phyloP scores from a whole-genome alignment of 2,888 invertebrate genomes.

The Ethmia dodecea region DNA sequence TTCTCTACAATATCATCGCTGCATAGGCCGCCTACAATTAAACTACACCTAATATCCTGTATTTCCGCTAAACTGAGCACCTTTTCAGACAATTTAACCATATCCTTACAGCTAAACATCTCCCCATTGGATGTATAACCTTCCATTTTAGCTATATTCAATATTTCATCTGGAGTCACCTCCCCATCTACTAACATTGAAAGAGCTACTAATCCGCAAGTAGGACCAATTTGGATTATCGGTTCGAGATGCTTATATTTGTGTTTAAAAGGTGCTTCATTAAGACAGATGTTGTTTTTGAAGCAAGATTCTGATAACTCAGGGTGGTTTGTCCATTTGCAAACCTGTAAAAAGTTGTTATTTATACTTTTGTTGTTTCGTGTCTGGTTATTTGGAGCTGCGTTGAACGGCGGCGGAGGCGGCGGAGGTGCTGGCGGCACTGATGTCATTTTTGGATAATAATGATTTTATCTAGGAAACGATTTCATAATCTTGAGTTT shows the following conservation, averaged over 20 bases:
- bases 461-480: too few species aligned
- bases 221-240: constrained; percentile 79
- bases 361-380: too few species aligned
- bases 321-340: constrained; percentile 75
- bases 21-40: constrained; percentile 59
- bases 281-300: constrained; percentile 69
- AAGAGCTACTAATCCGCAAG: constrained; percentile 93
- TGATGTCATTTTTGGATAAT: constrained; percentile 44
- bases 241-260: constrained; percentile 57
- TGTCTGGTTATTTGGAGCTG: too few species aligned
- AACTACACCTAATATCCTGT: constrained; percentile 45
- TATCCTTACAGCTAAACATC: constrained; percentile 88
- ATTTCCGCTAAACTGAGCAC: constrained; percentile 68
- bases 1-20: constrained; percentile 67
- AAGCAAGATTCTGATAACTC: constrained; percentile 78
- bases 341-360: constrained; percentile 44
- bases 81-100: constrained; percentile 79
- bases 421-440: constrained; percentile 47
- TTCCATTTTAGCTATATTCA: constrained; percentile 79
- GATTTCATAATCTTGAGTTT: too few species aligned
- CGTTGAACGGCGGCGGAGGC: constrained; percentile 35
- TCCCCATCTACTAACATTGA: constrained; percentile 84
- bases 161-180: constrained; percentile 74
- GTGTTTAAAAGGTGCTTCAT: constrained; percentile 65
- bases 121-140: constrained; percentile 91